Conservation (phyloP, 2,797 vertebrate genomes). For the Sebastes diaconus region DNA sequence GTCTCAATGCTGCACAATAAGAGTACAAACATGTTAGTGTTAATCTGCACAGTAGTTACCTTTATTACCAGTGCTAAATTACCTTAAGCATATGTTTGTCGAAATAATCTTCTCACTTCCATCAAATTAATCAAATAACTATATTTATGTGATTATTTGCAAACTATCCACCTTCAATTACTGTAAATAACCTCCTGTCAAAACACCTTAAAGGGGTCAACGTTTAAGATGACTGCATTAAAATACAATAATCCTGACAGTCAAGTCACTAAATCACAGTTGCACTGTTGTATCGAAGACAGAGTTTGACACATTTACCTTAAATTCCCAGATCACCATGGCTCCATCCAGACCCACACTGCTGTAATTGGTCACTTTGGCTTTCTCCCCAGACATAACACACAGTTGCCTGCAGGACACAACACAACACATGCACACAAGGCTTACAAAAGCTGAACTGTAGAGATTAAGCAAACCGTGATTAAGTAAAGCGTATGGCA, state of each 20-base stretch:
- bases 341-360: constrained; percentile 83
- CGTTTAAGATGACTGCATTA: background rate
- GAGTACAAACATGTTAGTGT: constrained; percentile 3
- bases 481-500: too few species aligned
- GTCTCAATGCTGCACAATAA: constrained; percentile 54
- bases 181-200: background rate
- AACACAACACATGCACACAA: constrained; percentile 5
- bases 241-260: background rate
- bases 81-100: background rate
- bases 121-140: background rate
- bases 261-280: background rate
- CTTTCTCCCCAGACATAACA: constrained; percentile 67
- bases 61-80: background rate
- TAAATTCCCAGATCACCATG: constrained; percentile 82
- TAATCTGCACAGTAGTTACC: too few species aligned
- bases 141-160: background rate
- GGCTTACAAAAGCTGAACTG: background rate
- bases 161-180: background rate
- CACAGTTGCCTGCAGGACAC: constrained; percentile 72
- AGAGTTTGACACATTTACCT: constrained; percentile 63
- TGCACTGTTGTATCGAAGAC: background rate
- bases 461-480: too few species aligned
- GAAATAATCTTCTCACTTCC: background rate
- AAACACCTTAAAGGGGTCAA: background rate
- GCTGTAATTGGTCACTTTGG: constrained; percentile 80